A percentile compares a stretch with the other conserved stretches of the same genome.
Evolutionary conservation across 2,113 vertebrate genomes (phyloP).

Genomic region (Helogale parvula): DNA sequence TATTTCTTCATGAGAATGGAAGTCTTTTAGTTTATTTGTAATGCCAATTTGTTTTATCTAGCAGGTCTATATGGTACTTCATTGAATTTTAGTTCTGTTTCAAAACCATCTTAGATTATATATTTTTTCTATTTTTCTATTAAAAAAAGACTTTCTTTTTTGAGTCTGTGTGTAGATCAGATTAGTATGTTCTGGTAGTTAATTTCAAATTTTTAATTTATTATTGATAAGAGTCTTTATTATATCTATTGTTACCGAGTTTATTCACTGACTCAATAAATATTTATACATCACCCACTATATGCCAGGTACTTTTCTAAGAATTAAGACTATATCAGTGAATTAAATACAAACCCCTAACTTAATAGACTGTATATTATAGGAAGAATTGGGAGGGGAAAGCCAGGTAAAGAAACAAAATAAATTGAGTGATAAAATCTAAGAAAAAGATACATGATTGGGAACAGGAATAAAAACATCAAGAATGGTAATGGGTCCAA

Average conservation of each 20-base stretch:
- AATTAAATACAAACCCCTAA: not conserved
- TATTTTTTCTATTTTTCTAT: not conserved
- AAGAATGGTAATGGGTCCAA: not conserved
- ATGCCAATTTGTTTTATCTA: not conserved
- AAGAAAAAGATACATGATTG: not conserved
- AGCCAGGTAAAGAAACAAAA: not conserved
- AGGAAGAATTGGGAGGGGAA: not conserved
- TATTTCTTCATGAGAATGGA: not conserved
- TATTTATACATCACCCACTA: not conserved
- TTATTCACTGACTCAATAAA: not conserved
- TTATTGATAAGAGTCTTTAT: not conserved
- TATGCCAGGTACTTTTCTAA: not conserved
- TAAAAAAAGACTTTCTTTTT: not conserved
- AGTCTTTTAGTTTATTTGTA: not conserved
- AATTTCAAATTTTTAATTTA: not conserved
- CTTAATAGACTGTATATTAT: not conserved
- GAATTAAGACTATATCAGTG: not conserved
- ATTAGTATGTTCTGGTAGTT: not conserved
- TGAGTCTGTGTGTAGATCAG: not conserved
- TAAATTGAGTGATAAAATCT: not conserved
- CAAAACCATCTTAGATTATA: not conserved
- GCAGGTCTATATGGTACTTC: not conserved
- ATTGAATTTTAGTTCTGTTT: not conserved
- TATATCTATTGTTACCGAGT: not conserved
- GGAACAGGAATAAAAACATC: not conserved